Conservation (phyloP, 2,113 vertebrate species). For the Ciconia maguari region DNA sequence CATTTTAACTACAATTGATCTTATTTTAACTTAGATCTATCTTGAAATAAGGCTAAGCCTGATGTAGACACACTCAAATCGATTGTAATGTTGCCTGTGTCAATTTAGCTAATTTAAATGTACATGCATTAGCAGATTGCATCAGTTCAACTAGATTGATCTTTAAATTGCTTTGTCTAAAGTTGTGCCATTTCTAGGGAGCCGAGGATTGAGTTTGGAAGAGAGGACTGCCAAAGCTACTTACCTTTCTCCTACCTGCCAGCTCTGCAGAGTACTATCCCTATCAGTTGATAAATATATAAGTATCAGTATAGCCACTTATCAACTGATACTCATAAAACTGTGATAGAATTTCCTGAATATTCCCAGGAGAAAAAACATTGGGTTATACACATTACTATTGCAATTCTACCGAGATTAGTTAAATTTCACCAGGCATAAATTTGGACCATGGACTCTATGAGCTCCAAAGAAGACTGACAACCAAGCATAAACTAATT, state of each 20-base stretch:
- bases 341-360: neutral
- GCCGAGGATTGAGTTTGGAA: neutral
- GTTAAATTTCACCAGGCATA: neutral
- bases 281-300: neutral
- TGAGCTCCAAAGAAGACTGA: neutral
- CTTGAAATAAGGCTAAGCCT: slow-evolving; percentile 20
- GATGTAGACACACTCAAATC: slow-evolving; percentile 19
- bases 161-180: slow-evolving; percentile 51
- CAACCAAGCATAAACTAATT: neutral
- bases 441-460: neutral
- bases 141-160: slow-evolving; percentile 36
- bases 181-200: slow-evolving; percentile 8
- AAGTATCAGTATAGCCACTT: neutral
- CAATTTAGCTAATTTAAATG: slow-evolving; percentile 53
- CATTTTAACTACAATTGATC: slow-evolving; percentile 8
- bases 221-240: neutral
- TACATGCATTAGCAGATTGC: slow-evolving; percentile 54
- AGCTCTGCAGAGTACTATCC: neutral
- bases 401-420: neutral
- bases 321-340: neutral
- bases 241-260: neutral
- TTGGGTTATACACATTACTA: neutral
- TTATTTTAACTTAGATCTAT: slow-evolving; percentile 22
- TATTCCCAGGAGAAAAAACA: neutral
- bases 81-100: slow-evolving; percentile 24